Percentiles rank a stretch among this genome's conserved stretches.
Evolutionary conservation across 2,797 vertebrate species (phyloP).

Genomic region (Todus mexicanus): DNA sequence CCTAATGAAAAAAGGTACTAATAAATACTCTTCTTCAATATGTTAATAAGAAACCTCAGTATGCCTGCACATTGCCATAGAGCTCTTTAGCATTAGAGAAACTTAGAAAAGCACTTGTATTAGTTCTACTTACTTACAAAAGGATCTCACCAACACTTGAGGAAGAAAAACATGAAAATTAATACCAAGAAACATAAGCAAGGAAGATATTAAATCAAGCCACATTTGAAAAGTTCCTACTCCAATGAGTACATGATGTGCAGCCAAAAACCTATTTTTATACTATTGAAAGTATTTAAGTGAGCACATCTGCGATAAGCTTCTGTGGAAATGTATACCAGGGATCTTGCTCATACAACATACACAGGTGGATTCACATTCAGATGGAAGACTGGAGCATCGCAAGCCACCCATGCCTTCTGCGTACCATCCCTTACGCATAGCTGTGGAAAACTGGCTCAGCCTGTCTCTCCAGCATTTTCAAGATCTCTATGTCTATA

Average conservation of each 20-base stretch:
- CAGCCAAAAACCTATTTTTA: conserved; percentile 62
- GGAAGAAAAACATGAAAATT: conserved; percentile 39
- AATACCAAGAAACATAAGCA: conserved; percentile 53
- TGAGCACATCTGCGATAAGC: conserved; percentile 36
- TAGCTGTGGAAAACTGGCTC: not conserved
- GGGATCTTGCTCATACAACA: not conserved
- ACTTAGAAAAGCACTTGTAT: not conserved
- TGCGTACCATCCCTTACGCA: not conserved
- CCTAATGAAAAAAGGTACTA: not conserved
- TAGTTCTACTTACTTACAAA: not conserved
- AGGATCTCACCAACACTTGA: not conserved
- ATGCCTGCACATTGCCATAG: not conserved
- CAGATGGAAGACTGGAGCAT: not conserved
- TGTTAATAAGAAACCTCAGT: not conserved
- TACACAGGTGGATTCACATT: not conserved
- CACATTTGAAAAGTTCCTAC: conserved; percentile 31
- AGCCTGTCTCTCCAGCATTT: not conserved
- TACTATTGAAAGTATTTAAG: conserved; percentile 36
- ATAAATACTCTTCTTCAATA: not conserved
- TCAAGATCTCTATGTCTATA: not conserved
- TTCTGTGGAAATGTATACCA: not conserved
- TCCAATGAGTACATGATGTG: conserved; percentile 38
- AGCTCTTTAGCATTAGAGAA: not conserved
- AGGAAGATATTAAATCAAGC: conserved; percentile 48
- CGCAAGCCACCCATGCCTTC: not conserved